These are phyloP conservation scores for Agonopterix alstromeriana DNA, from an alignment of 2,888 invertebrate species.

Conservation along the genomic window DNA sequence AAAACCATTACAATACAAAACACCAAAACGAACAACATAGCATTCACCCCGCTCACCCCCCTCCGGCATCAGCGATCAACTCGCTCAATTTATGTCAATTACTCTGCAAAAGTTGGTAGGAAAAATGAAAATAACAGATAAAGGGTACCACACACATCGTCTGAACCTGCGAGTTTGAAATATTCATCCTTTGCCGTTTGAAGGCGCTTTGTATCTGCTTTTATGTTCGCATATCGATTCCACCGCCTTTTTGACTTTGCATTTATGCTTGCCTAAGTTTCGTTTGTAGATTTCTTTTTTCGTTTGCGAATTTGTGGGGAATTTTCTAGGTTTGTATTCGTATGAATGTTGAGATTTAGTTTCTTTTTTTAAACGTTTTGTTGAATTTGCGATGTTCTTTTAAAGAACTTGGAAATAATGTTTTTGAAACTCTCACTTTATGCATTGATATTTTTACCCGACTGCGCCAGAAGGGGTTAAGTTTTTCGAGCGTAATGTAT, in stretches of 20 bases:
- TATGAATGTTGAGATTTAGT: no score
- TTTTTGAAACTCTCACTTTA: no score
- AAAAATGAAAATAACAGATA: constrained; percentile 17
- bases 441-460: no score
- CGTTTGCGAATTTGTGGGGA: not conserved
- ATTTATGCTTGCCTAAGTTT: constrained; percentile 1
- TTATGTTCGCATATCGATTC: constrained; percentile 24
- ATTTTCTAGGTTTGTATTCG: not conserved
- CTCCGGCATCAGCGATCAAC: not conserved
- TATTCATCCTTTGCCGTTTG: constrained; percentile 40
- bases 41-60: no score
- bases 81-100: constrained; percentile 40
- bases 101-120: constrained; percentile 14
- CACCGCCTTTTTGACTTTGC: constrained; percentile 16
- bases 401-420: no score
- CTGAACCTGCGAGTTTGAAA: constrained; percentile 22
- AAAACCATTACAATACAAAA: no score
- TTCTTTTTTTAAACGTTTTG: no score
- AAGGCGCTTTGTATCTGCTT: constrained; percentile 32
- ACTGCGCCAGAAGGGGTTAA: no score
- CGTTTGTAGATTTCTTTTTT: not conserved
- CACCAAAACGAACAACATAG: no score
- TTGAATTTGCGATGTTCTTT: no score
- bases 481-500: no score
- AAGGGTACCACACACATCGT: constrained; percentile 7